Conservation (phyloP, 2,888 invertebrate genomes). For the Cordylochernes scorpioides region DNA sequence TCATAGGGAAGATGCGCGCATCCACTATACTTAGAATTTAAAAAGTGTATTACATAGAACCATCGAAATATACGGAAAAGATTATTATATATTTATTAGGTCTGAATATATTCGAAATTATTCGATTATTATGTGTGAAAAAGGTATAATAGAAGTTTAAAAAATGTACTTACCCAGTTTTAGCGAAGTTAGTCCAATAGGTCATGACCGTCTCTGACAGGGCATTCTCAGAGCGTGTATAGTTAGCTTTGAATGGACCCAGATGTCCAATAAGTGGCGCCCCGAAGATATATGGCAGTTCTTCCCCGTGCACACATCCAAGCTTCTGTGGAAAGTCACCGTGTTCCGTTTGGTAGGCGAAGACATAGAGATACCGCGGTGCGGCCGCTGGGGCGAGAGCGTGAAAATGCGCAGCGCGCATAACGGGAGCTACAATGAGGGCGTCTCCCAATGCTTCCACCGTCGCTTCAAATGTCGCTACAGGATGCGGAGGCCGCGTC, state of each 20-base stretch:
- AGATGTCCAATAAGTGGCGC: constrained; percentile 29
- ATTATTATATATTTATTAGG: no score
- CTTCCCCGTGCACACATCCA: constrained; percentile 47
- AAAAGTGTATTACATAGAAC: no score
- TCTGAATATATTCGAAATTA: no score
- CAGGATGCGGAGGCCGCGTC: constrained; percentile 39
- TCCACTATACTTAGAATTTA: no score
- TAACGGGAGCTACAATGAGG: constrained; percentile 65
- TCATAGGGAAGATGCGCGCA: no score
- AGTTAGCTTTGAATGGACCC: constrained; percentile 39
- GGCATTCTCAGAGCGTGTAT: constrained; percentile 40
- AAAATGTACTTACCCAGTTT: constrained; percentile 13
- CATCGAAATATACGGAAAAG: no score
- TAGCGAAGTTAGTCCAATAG: constrained; percentile 22
- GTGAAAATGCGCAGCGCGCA: constrained; percentile 64
- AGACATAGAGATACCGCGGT: constrained; percentile 19
- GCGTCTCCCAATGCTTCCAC: constrained; percentile 75
- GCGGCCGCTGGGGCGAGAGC: constrained; percentile 29
- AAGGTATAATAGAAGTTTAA: neutral
- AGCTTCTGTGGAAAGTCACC: constrained; percentile 30
- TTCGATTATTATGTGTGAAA: no score
- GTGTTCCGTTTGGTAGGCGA: constrained; percentile 20
- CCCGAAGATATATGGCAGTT: constrained; percentile 47
- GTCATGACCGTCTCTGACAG: constrained; percentile 44
- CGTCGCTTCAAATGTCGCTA: constrained; percentile 30